A percentile compares a stretch with the other conserved stretches of the same genome.
Conservation (phyloP, 2,797 vertebrate genomes). For the Pteronotus mesoamericanus region DNA sequence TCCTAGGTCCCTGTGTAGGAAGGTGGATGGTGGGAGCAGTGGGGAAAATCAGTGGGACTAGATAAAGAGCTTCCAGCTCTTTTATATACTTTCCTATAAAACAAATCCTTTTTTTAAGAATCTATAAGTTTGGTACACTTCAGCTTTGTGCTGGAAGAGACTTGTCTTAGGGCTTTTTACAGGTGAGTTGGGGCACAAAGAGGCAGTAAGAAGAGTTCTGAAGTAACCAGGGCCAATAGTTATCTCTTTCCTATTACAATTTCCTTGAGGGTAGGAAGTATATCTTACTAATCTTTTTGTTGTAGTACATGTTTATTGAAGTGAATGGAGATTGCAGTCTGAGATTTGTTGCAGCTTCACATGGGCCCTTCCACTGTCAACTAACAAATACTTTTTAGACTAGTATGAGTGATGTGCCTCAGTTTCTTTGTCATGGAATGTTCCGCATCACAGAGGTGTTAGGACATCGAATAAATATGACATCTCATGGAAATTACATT, state of each 20-base stretch:
- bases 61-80: not conserved
- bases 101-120: not conserved
- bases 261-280: not conserved
- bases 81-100: not conserved
- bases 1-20: not conserved
- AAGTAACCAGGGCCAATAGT: not conserved
- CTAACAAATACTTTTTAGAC: not conserved
- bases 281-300: conserved; percentile 29
- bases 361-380: not conserved
- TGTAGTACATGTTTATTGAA: not conserved
- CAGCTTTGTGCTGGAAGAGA: conserved; percentile 9
- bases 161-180: not conserved
- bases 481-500: not conserved
- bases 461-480: not conserved
- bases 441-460: not conserved
- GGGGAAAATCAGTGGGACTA: not conserved
- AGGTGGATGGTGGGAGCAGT: not conserved
- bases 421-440: conserved; percentile 18
- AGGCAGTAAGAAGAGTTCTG: not conserved
- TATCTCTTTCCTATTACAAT: not conserved
- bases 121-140: not conserved
- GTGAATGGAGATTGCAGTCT: not conserved
- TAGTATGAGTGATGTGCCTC: not conserved
- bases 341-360: not conserved
- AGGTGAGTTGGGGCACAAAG: not conserved